Evolutionary conservation across 1,140 invertebrate genomes (phyloP).

Genomic region (Cyrtorhinus lividipennis): DNA sequence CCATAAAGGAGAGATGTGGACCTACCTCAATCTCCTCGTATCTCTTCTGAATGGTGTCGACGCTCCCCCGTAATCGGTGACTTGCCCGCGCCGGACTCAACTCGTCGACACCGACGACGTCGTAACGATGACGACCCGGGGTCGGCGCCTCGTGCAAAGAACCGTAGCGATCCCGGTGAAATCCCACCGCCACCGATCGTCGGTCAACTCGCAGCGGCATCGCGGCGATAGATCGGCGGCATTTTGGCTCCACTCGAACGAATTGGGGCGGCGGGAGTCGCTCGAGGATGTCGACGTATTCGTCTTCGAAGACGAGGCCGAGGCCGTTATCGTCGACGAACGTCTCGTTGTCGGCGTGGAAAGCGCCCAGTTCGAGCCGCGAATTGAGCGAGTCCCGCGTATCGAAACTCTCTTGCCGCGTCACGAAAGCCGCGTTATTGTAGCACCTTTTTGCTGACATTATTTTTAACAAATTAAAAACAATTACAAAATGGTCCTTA

Average conservation of each 20-base stretch:
- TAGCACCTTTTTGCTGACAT: conserved; percentile 39
- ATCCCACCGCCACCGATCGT: not conserved
- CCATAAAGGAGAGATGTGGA: too few species aligned
- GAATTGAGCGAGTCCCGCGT: not conserved
- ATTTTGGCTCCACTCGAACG: not conserved
- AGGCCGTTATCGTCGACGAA: conserved; percentile 18
- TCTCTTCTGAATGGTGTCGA: too few species aligned
- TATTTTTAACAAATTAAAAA: too few species aligned
- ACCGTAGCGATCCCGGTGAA: not conserved
- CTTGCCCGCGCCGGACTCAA: too few species aligned
- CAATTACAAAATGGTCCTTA: too few species aligned
- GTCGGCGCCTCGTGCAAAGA: not conserved
- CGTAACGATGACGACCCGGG: not conserved
- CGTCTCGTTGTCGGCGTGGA: conserved; percentile 17
- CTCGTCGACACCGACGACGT: not conserved
- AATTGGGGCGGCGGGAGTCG: not conserved
- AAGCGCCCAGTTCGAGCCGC: conserved; percentile 9
- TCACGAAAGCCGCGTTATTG: conserved; percentile 9
- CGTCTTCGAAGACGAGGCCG: not conserved
- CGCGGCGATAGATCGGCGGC: conserved; percentile 7
- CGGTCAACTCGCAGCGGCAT: not conserved
- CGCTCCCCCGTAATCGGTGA: too few species aligned
- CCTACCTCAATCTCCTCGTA: too few species aligned
- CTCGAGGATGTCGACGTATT: not conserved
- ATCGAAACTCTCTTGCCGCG: not conserved